Evolutionary conservation across 2,888 invertebrate species (phyloP).

Genomic region (Lathronympha strigana): DNA sequence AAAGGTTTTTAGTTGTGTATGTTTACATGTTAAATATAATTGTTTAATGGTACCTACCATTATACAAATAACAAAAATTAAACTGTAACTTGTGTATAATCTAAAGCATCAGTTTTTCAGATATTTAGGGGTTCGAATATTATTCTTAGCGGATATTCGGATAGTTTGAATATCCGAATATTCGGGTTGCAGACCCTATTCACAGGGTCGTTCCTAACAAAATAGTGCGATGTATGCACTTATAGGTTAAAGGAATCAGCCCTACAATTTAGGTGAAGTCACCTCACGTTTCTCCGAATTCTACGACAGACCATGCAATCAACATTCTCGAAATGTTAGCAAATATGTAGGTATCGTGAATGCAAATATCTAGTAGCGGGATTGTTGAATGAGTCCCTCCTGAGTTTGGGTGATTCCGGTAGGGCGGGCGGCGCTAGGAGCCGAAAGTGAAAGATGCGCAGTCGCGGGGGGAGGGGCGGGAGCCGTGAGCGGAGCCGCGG

Average conservation of each 20-base stretch:
- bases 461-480: slow-evolving; percentile 56
- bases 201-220: not conserved
- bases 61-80: too few species aligned
- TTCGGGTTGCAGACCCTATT: too few species aligned
- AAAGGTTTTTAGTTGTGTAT: too few species aligned
- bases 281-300: not conserved
- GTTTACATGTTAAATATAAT: too few species aligned
- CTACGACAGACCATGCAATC: not conserved
- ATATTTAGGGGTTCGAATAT: too few species aligned
- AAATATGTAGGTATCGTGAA: slow-evolving; percentile 43
- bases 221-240: not conserved
- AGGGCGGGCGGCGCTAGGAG: slow-evolving; percentile 62
- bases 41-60: too few species aligned
- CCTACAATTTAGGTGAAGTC: not conserved
- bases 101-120: too few species aligned
- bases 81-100: too few species aligned
- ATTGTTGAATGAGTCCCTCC: slow-evolving; percentile 49
- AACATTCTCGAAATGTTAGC: not conserved
- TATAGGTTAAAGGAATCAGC: slow-evolving; percentile 9
- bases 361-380: slow-evolving; percentile 47
- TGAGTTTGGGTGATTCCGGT: slow-evolving; percentile 52
- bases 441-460: slow-evolving; percentile 78
- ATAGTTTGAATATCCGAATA: too few species aligned
- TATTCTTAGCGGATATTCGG: too few species aligned
- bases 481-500: slow-evolving; percentile 58